A percentile compares a stretch with the other conserved stretches of the same genome.
phyloP scores from a whole-genome alignment of 53 echinoderm and acorn worm species.

The Holothuria leucospilota region DNA sequence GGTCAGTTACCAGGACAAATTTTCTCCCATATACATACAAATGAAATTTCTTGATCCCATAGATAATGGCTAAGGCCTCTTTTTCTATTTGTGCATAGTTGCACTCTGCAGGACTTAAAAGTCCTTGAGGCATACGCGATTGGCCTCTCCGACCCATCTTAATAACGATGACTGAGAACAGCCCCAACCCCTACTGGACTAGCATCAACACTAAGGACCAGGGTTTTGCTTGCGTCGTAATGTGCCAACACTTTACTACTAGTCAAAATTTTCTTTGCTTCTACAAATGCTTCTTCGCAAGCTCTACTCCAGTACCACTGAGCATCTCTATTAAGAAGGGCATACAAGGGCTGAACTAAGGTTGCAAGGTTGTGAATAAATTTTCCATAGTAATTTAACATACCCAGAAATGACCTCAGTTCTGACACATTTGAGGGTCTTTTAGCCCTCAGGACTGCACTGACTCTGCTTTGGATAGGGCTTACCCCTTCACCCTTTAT shows the following conservation, averaged over 20 bases:
- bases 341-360: no score
- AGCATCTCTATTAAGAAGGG: constrained; percentile 26
- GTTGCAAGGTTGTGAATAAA: constrained; percentile 61
- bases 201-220: constrained; percentile 21
- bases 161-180: no score
- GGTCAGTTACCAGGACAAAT: no score
- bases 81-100: constrained; percentile 64
- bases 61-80: no score
- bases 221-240: constrained; percentile 44
- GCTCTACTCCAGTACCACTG: constrained; percentile 57
- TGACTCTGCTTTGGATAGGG: no score
- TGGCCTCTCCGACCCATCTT: constrained; percentile 49
- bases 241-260: constrained; percentile 48
- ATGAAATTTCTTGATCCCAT: constrained; percentile 66
- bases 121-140: constrained; percentile 70
- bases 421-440: no score
- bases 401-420: no score
- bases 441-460: no score
- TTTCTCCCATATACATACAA: no score
- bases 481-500: no score
- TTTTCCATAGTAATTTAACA: constrained; percentile 68
- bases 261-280: constrained; percentile 15
- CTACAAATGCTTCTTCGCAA: constrained; percentile 67
- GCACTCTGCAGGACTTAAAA: constrained; percentile 30
- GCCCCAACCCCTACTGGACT: no score